These are phyloP conservation scores for Myanophis thanlyinensis DNA, from an alignment of 2,113 vertebrate species.

Conservation along the genomic window DNA sequence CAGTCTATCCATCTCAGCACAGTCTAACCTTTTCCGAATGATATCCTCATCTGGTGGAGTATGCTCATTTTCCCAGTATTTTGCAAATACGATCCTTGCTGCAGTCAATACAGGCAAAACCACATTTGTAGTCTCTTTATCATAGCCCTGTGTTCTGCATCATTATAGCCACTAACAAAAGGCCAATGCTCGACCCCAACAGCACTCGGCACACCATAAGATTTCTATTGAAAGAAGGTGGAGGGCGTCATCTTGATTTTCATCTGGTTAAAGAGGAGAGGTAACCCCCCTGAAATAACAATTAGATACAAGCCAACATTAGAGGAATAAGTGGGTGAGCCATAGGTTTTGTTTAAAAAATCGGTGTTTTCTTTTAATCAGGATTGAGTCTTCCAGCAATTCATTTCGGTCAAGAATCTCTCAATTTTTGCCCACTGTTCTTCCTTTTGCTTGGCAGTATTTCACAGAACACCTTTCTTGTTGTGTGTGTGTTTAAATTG, in stretches of 20 bases:
- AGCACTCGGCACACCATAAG: background rate
- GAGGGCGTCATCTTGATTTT: background rate
- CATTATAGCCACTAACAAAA: too few species aligned
- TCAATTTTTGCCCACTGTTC: background rate
- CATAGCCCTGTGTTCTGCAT: too few species aligned
- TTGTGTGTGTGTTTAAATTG: background rate
- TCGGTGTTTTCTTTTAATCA: background rate
- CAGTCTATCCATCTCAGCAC: too few species aligned
- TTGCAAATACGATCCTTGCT: too few species aligned
- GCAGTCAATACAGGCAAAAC: too few species aligned
- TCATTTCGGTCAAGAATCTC: background rate
- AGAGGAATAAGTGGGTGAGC: background rate
- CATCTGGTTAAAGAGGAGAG: too few species aligned
- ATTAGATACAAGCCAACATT: background rate
- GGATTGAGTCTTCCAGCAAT: background rate
- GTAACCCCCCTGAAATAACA: background rate
- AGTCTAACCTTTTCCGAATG: too few species aligned
- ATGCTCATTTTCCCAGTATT: too few species aligned
- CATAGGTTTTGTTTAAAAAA: background rate
- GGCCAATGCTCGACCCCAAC: background rate
- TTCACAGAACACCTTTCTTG: background rate
- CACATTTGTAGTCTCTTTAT: too few species aligned
- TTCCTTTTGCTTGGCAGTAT: background rate
- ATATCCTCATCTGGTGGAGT: too few species aligned
- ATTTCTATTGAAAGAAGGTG: background rate